Evolutionary conservation across 2,113 vertebrate genomes (phyloP), one percentile per base, ranked within the genome.

Genomic region (Marmota monax): DNA sequence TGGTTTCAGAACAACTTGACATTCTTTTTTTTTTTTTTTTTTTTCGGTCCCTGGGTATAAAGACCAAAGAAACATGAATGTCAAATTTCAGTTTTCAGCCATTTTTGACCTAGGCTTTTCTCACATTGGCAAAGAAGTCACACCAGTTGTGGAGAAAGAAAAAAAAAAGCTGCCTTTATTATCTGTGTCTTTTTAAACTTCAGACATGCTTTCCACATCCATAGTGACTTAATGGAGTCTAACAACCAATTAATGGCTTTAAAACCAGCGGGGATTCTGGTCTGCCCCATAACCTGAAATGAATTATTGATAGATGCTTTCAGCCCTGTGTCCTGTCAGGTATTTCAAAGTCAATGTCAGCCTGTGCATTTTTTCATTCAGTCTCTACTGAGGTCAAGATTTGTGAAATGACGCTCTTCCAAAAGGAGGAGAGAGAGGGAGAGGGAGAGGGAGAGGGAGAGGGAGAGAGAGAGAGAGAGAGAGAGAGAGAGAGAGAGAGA

Each of bases 261-360:
- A 83, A 97, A 98, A 97, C 88, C 96, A 96, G 94, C 6, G 0
- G 92, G 95, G 87, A 94, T 98, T 70, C 90, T 96, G 82, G 73
- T 65, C 77, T 90, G 80, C 96, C 96, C 76, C 74, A 67, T 95
- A 98, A 96, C 88, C 96, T 96, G 93, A 92, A 96, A 98, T 98
- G 95, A 97, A 98, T 98, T 98, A 98, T 98, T 98, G 98, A 97
- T 80, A 94, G 85, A 93, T 9, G 76, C 94, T 98, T 97, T 97
- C 87, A 96, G 92, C 92, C 91, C 88, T 88, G 78, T 48, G 2
- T 97, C 97, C 98, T 94, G 78, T 95, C 96, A 97, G 95, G 97
- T 97, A 83, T 98, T 98, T 98, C 56, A 79, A 97, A 98, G 95
- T 70, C 90, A 65, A 9, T 67, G 92, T 98, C 93, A 96, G 92